Conservation (phyloP, 2,888 invertebrate genomes). For the Automeris io region DNA sequence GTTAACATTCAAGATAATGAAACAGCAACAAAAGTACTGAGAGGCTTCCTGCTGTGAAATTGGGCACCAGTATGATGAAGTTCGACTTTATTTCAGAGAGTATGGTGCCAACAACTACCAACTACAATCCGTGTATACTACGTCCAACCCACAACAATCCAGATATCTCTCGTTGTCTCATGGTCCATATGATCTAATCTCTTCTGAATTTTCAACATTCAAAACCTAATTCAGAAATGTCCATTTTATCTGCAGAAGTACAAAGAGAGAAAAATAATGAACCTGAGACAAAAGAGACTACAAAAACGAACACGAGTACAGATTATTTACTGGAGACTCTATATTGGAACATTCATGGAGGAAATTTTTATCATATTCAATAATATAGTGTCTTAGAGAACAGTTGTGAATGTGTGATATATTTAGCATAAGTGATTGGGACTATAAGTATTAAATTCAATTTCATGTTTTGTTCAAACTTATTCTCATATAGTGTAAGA, state of each 20-base stretch:
- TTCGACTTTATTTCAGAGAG: conserved; percentile 76
- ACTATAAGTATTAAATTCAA: conserved; percentile 25
- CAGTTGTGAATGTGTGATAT: conserved; percentile 39
- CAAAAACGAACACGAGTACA: conserved; percentile 61
- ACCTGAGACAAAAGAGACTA: conserved; percentile 69
- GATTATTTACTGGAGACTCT: conserved; percentile 75
- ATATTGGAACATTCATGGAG: conserved; percentile 80
- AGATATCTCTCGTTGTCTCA: conserved; percentile 79
- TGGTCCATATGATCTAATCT: conserved; percentile 79
- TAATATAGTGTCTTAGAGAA: conserved; percentile 55
- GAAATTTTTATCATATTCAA: conserved; percentile 77
- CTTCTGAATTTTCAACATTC: conserved; percentile 25
- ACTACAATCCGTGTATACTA: conserved; percentile 68
- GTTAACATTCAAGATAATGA: conserved; percentile 18
- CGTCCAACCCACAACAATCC: conserved; percentile 77
- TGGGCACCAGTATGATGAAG: conserved; percentile 62
- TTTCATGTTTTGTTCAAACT: conserved; percentile 13
- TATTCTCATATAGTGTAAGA: conserved; percentile 35
- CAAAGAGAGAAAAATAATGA: conserved; percentile 64
- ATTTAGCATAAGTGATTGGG: conserved; percentile 33
- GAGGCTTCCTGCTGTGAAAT: conserved; percentile 52
- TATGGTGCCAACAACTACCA: conserved; percentile 67
- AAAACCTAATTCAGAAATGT: conserved; percentile 56
- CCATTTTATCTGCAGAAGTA: conserved; percentile 75
- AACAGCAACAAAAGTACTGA: conserved; percentile 59